phyloP scores from a whole-genome alignment of 2,797 vertebrate genomes.

The Anomalospiza imberbis region DNA sequence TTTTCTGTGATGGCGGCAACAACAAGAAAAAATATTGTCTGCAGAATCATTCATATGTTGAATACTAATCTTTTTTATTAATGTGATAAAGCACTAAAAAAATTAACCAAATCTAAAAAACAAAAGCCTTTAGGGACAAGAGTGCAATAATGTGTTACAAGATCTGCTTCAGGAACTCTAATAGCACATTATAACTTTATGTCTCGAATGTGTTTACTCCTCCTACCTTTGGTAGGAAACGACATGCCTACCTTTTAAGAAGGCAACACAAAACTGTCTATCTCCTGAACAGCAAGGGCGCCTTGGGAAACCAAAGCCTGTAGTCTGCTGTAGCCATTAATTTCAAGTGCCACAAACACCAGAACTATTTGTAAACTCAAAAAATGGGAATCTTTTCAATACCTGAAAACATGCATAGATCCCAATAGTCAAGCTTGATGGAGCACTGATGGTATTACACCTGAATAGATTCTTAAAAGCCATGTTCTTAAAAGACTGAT shows the following conservation, averaged over 20 bases:
- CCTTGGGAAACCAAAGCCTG: neutral
- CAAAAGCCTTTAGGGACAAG: neutral
- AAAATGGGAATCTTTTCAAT: neutral
- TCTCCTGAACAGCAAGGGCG: neutral
- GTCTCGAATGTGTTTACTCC: neutral
- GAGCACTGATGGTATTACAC: neutral
- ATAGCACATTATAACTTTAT: neutral
- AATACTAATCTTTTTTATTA: neutral
- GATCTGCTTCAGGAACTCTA: neutral
- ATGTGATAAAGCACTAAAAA: neutral
- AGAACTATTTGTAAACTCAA: neutral
- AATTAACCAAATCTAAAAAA: neutral
- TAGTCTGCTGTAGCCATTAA: neutral
- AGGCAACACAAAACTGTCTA: neutral
- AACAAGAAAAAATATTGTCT: neutral
- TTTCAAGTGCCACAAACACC: neutral
- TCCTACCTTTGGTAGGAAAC: neutral
- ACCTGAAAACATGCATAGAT: neutral
- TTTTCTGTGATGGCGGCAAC: neutral
- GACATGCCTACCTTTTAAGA: neutral
- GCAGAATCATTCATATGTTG: neutral
- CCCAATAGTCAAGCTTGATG: neutral
- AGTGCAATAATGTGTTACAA: rapidly evolving
- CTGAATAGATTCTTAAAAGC: neutral
- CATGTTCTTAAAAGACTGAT: neutral